Evolutionary conservation across 2,797 vertebrate genomes (phyloP).

Genomic region (Babyrousa celebensis): DNA sequence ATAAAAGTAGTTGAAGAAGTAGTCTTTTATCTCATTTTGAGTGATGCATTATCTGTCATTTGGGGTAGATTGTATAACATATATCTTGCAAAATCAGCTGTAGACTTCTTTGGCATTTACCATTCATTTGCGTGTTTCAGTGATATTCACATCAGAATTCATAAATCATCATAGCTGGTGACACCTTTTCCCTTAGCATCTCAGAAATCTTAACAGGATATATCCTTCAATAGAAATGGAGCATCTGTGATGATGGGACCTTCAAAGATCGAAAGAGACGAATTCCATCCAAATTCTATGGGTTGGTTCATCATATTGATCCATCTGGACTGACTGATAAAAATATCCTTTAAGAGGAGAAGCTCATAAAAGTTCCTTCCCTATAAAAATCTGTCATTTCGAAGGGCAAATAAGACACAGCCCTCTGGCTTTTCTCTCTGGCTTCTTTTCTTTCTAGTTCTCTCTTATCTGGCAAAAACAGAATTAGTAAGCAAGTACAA

Average conservation of each 20-base stretch:
- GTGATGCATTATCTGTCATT: not conserved
- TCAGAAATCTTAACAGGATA: conserved; percentile 39
- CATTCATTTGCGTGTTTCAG: not conserved
- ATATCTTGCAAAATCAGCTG: not conserved
- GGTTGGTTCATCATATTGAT: not conserved
- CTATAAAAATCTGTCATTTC: not conserved
- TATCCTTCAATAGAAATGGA: conserved; percentile 9
- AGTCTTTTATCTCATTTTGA: not conserved
- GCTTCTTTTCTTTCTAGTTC: conserved; percentile 80
- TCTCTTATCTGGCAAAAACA: conserved; percentile 83
- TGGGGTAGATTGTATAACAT: not conserved
- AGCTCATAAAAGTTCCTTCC: not conserved
- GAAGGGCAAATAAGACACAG: not conserved
- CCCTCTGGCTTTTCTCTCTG: conserved; percentile 61
- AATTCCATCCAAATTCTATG: conserved; percentile 32
- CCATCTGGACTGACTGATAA: conserved; percentile 39
- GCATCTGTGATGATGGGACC: not conserved
- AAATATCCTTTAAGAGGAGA: conserved; percentile 36
- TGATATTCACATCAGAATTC: conserved; percentile 31
- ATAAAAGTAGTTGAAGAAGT: not conserved
- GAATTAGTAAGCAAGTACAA: conserved; percentile 75
- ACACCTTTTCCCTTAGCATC: conserved; percentile 20
- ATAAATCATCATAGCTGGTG: not conserved
- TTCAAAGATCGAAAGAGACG: conserved; percentile 32
- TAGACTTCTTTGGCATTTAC: not conserved